Percentiles rank a stretch among this genome's conserved stretches.
phyloP scores from a whole-genome alignment of 1,140 invertebrate species.

The Forficula auricularia region DNA sequence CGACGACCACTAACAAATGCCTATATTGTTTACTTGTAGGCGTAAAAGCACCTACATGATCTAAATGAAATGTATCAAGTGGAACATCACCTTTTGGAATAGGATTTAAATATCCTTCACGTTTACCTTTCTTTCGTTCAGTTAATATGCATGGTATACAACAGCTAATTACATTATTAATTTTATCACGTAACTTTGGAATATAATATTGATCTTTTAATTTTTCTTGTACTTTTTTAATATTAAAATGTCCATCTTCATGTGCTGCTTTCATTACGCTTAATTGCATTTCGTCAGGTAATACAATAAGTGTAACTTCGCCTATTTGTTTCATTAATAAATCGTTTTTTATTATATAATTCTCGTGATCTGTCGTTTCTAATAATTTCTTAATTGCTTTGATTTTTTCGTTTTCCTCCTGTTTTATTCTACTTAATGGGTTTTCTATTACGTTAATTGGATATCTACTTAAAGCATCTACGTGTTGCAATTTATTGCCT shows the following conservation, averaged over 20 bases:
- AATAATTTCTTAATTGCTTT: constrained; percentile 2
- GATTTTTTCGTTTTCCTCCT: constrained; percentile 4
- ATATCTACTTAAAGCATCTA: constrained; percentile 12
- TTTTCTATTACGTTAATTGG: background rate
- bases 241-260: constrained; percentile 16
- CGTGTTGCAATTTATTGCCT: constrained; percentile 18
- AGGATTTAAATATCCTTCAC: constrained; percentile 15
- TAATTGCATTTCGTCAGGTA: constrained; percentile 15
- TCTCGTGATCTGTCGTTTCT: background rate
- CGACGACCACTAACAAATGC: constrained; percentile 13
- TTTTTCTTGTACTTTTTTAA: constrained; percentile 14
- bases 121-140: constrained; percentile 15
- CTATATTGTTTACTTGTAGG: constrained; percentile 11
- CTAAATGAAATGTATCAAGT: constrained; percentile 18
- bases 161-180: constrained; percentile 13
- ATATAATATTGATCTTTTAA: constrained; percentile 18
- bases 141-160: constrained; percentile 18
- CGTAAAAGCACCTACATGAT: constrained; percentile 19
- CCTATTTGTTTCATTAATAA: constrained; percentile 15
- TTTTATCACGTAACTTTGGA: constrained; percentile 17
- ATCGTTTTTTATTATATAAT: constrained; percentile 7
- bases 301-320: constrained; percentile 19
- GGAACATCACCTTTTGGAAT: constrained; percentile 17
- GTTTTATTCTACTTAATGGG: background rate
- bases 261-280: constrained; percentile 15